Evolutionary conservation across 2,797 vertebrate species (phyloP), one percentile per base, ranked within the genome.

Genomic region (Fistularia tabacaria): DNA sequence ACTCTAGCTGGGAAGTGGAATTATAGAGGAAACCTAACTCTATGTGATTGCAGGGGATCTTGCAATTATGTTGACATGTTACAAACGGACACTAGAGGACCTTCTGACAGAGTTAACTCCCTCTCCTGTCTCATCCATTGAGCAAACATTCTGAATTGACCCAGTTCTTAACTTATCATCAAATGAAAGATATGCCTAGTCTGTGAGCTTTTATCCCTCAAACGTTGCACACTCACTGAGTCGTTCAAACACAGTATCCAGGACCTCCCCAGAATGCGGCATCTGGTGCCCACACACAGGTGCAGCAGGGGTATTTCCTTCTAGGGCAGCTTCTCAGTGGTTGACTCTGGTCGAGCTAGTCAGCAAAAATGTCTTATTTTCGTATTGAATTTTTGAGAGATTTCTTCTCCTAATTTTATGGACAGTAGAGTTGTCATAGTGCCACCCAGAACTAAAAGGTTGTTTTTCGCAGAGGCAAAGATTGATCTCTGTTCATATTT

Each of bases 371-470:
- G 66, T 73, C 76, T 77, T 71, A 65, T 79, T 84, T 77, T 79
- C 57, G 62, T 75, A 75, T 76, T 69, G 62, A 74, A 57, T 80
- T 61, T 81, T 86, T 76, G 73, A 79, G 55, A 64, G 69, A 75
- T 81, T 77, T 86, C 57, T 82, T 69, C 71, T 74, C 75, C 57
- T 85, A 87, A 89, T 87, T 87, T 76, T 90, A 85, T 62, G 79
- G 81, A 85, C 59, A 54, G 74, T 55, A 57, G 42, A 73, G 86
- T 90, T 89, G 86, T 88, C 87, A 90, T 90, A 85, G 89, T 86
- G 86, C 91, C 78, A 72, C 59, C 25, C 65, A 71, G 76, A 73
- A 77, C 84, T 82, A 88, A 80, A 81, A 82, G 85, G 80, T 76
- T 82, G 77, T 83, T 86, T 73, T 82, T 77, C 85, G 80, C 74